Percentiles rank a stretch among this genome's conserved stretches.
Conservation (phyloP, 53 echinoderm and acorn worm genomes). For the Patiria pectinifera region DNA sequence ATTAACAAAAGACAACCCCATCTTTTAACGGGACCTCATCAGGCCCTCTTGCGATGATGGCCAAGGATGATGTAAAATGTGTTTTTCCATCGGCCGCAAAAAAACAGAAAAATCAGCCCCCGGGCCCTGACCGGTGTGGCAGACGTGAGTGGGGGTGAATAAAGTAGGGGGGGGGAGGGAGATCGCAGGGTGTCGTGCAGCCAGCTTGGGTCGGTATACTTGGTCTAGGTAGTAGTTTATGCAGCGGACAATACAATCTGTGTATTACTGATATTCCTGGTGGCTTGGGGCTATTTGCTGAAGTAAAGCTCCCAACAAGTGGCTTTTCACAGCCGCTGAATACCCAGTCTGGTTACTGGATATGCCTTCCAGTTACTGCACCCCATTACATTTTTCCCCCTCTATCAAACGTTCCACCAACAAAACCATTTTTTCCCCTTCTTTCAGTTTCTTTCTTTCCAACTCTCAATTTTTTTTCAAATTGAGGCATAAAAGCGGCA, state of each 20-base stretch:
- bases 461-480: neutral
- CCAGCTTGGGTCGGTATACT: neutral
- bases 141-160: neutral
- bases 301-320: constrained; percentile 73
- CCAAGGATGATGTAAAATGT: constrained; percentile 50
- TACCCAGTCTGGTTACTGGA: constrained; percentile 53
- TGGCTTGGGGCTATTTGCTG: constrained; percentile 63
- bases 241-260: constrained; percentile 60
- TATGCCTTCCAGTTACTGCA: constrained; percentile 63
- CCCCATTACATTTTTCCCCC: constrained; percentile 49
- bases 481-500: constrained; percentile 50
- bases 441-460: neutral
- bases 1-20: constrained; percentile 63
- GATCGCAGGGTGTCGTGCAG: neutral
- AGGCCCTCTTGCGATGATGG: constrained; percentile 37
- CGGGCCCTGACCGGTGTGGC: constrained; percentile 16
- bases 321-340: constrained; percentile 59
- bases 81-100: constrained; percentile 61
- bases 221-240: constrained; percentile 42
- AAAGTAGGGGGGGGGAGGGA: constrained; percentile 6
- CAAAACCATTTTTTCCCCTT: constrained; percentile 41
- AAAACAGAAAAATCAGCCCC: constrained; percentile 62
- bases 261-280: constrained; percentile 60
- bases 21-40: constrained; percentile 58
- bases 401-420: constrained; percentile 32